Evolutionary conservation across 2,888 invertebrate genomes (phyloP).

Genomic region (Drosophila anomelani): DNA sequence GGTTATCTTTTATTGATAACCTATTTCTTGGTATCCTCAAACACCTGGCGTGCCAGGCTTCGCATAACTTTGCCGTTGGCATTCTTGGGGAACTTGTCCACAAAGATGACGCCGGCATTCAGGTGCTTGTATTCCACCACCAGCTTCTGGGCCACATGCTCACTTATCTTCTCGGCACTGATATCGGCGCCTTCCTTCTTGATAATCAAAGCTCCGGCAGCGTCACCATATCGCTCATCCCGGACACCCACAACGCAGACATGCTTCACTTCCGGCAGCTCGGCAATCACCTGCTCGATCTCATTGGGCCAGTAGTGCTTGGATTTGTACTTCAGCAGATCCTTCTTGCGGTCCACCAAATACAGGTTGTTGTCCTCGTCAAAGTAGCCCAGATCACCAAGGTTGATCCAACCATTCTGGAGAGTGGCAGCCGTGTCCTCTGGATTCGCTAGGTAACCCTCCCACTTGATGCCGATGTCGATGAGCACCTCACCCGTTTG

Average conservation of each 20-base stretch:
- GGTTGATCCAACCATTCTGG: slow-evolving; percentile 77
- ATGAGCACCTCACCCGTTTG: slow-evolving; percentile 75
- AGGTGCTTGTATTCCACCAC: slow-evolving; percentile 70
- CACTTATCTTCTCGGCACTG: slow-evolving; percentile 52
- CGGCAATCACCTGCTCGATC: slow-evolving; percentile 73
- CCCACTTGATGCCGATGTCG: slow-evolving; percentile 57
- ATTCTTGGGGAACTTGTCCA: slow-evolving; percentile 70
- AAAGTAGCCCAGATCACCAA: slow-evolving; percentile 82
- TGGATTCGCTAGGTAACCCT: slow-evolving; percentile 75
- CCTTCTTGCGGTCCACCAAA: slow-evolving; percentile 80
- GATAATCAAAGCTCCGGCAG: slow-evolving; percentile 78
- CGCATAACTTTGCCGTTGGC: slow-evolving; percentile 71
- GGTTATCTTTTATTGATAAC: background rate
- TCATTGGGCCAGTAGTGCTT: slow-evolving; percentile 75
- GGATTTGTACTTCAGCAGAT: slow-evolving; percentile 75
- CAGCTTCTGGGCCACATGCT: slow-evolving; percentile 57
- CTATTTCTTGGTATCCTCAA: slow-evolving; percentile 37
- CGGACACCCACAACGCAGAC: slow-evolving; percentile 77
- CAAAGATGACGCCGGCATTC: slow-evolving; percentile 74
- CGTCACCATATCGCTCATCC: slow-evolving; percentile 62
- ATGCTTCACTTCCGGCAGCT: slow-evolving; percentile 70
- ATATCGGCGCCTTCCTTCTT: slow-evolving; percentile 48
- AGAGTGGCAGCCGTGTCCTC: slow-evolving; percentile 53
- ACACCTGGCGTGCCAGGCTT: slow-evolving; percentile 44
- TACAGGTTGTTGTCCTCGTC: slow-evolving; percentile 74